A percentile compares a stretch with the other conserved stretches of the same genome.
These are phyloP conservation scores for Heliconius ismenius DNA, from an alignment of 2,888 invertebrate species.

Conservation along the genomic window DNA sequence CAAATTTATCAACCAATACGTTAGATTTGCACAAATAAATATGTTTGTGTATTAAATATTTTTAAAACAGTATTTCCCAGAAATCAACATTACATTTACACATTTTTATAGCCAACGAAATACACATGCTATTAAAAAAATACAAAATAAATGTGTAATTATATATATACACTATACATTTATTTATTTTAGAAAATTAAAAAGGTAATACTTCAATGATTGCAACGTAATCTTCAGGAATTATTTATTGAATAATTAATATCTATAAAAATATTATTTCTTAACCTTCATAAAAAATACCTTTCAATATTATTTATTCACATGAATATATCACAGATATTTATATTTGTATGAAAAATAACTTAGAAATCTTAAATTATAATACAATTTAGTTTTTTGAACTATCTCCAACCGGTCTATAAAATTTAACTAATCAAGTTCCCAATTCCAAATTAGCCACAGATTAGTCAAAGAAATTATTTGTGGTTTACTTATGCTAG, in stretches of 20 bases:
- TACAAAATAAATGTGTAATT: not conserved
- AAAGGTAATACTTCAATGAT: not conserved
- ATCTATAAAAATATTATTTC: constrained; percentile 1
- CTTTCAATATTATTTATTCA: not conserved
- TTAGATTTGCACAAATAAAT: not conserved
- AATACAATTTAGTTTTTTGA: not conserved
- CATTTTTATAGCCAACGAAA: constrained; percentile 5
- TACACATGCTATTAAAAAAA: not conserved
- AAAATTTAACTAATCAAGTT: too few relatives aligned
- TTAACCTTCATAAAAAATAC: constrained; percentile 2
- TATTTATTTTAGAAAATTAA: not conserved
- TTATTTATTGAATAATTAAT: constrained; percentile 9
- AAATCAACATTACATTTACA: not conserved
- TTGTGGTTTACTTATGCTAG: too few relatives aligned
- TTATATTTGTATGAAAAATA: not conserved
- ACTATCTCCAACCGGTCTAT: too few relatives aligned
- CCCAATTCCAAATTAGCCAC: too few relatives aligned
- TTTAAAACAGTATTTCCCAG: not conserved
- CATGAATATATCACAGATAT: constrained; percentile 7
- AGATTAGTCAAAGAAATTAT: too few relatives aligned
- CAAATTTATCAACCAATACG: not conserved
- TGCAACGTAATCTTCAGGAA: not conserved
- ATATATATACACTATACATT: not conserved
- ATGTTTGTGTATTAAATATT: not conserved
- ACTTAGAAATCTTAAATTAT: not conserved